Evolutionary conservation across 2,888 invertebrate genomes (phyloP), one percentile per base, ranked within the genome.

Genomic region (Ophraella communa): DNA sequence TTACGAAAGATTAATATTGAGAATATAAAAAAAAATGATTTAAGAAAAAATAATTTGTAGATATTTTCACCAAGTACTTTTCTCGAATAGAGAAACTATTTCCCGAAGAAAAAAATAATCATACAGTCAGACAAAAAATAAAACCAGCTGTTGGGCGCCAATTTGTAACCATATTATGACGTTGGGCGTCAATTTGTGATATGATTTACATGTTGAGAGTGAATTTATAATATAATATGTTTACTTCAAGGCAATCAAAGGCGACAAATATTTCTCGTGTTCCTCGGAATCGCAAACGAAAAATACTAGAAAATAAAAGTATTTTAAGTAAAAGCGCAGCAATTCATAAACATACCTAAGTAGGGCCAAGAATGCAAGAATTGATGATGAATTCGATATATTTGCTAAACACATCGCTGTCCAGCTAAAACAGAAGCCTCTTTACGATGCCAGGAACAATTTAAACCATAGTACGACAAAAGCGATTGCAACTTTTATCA

Each of bases 261-360:
- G 27, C 62, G 17, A 62, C 63, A 65, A 21, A 47, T 23, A 14
- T 23, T 10, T 66, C 66, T 68, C 45, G 52, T 64, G 55, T 45
- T 52, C 58, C 64, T 65, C 59, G 58, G 55, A 68, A 35, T 62
- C 58, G 61, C 51, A 64, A 68, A 66, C 47, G 64, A n/a, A 64
- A 66, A 66, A 64, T 69, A 27, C 7, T 23, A 56, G 14, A 11
- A 27, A 64, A 57, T 24, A 54, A 67, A 33, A 69, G 67, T 65
- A 64, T 69, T 59, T 65, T 60, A 58, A 59, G 14, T 59, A 65
- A 62, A 39, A 67, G 58, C 45, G 61, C 66, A 57, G 66, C 58
- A 49, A 67, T 69, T 64, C 39, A 67, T 58, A 64, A 65, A 62
- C 59, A 67, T 58, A 62, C 67, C 65, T 8, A 65, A 54, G 66